phyloP scores from a whole-genome alignment of 2,113 vertebrate species.

The Crotalus viridis region DNA sequence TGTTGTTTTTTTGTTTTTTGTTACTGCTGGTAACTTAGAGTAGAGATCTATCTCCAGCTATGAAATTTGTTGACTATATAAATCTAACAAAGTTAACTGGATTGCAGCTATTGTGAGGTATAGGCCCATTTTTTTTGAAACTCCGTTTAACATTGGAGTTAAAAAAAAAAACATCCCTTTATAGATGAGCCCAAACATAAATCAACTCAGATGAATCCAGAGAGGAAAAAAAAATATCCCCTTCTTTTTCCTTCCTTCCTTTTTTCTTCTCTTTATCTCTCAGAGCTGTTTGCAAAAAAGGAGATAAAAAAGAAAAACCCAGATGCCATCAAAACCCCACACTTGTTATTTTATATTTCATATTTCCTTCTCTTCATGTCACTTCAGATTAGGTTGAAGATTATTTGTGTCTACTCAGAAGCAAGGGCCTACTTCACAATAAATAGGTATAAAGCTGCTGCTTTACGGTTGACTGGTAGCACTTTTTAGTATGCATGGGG shows the following conservation, averaged over 20 bases:
- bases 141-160: not conserved
- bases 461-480: not conserved
- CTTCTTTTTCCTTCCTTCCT: not conserved
- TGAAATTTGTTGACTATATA: not conserved
- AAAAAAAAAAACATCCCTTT: not conserved
- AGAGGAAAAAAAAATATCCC: not conserved
- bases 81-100: not conserved
- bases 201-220: not conserved
- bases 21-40: not conserved
- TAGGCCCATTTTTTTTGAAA: not conserved
- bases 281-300: not conserved
- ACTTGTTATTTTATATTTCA: not conserved
- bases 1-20: not conserved
- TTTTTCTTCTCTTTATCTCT: not conserved
- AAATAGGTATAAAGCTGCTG: not conserved
- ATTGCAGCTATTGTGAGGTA: not conserved
- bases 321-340: not conserved
- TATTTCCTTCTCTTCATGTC: not conserved
- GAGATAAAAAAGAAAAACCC: not conserved
- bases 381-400: not conserved
- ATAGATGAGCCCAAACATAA: not conserved
- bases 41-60: not conserved
- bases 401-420: not conserved
- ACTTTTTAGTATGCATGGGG: not conserved
- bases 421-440: not conserved